Percentiles rank a stretch among this genome's conserved stretches.
phyloP scores from a whole-genome alignment of 2,113 vertebrate species.

The Dunckerocampus dactyliophorus region DNA sequence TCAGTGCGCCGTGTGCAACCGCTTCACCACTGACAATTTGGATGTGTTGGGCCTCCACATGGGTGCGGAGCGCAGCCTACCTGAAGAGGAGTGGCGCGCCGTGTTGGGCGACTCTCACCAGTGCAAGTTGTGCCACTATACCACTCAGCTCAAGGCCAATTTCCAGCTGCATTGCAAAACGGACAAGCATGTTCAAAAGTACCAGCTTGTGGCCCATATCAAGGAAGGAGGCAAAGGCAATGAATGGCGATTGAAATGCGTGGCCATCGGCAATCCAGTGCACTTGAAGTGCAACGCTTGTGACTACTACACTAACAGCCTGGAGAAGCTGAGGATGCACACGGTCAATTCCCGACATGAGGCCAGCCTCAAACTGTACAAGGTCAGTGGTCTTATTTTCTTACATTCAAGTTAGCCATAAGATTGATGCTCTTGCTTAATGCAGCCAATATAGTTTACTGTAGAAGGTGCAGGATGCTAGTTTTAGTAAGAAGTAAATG shows the following conservation, averaged over 20 bases:
- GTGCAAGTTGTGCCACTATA: conserved; percentile 97
- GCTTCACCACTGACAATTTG: conserved; percentile 96
- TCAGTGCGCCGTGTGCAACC: conserved; percentile 98
- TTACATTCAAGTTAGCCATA: neutral
- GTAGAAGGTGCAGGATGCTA: neutral
- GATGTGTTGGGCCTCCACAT: conserved; percentile 96
- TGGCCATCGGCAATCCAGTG: conserved; percentile 95
- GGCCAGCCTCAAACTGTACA: conserved; percentile 97
- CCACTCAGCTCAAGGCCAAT: conserved; percentile 97
- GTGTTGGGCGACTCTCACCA: conserved; percentile 94
- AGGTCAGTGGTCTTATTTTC: conserved; percentile 75
- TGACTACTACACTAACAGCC: conserved; percentile 98
- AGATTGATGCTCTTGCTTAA: conserved; percentile 13
- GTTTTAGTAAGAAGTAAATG: neutral
- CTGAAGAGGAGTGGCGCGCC: conserved; percentile 95
- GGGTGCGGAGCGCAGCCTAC: conserved; percentile 89
- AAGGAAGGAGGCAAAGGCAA: conserved; percentile 98
- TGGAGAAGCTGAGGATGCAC: conserved; percentile 97
- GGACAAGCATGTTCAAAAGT: conserved; percentile 97
- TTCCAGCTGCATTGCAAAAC: conserved; percentile 99
- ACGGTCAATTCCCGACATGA: conserved; percentile 93
- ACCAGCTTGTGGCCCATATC: conserved; percentile 97
- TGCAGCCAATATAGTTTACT: conserved; percentile 4
- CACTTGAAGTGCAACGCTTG: conserved; percentile 98
- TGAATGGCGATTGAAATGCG: conserved; percentile 96